Evolutionary conservation across 2,113 vertebrate species (phyloP).

Genomic region (Dipodomys stephensi): DNA sequence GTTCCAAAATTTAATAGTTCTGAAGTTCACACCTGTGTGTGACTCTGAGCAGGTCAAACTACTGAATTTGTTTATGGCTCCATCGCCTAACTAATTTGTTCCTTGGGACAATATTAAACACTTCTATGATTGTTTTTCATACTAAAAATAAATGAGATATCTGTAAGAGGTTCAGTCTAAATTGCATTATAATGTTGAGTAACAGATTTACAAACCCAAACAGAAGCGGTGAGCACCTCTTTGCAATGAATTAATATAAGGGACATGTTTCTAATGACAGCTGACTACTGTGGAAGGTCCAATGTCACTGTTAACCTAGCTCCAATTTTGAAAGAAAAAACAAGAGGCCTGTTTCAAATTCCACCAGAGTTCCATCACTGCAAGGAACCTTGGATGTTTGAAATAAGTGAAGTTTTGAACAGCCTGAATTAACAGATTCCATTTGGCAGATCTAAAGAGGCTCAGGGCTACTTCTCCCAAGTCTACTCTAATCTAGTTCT

Average conservation of each 20-base stretch:
- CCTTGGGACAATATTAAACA: not conserved
- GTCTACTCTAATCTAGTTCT: not conserved
- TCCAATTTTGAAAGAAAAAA: slow-evolving; percentile 19
- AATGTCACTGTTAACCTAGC: not conserved
- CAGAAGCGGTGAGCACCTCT: not conserved
- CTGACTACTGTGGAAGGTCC: not conserved
- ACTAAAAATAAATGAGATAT: slow-evolving; percentile 17
- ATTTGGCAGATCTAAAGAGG: not conserved
- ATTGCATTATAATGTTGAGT: not conserved
- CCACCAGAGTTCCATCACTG: not conserved
- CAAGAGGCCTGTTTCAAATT: not conserved
- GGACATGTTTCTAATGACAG: not conserved
- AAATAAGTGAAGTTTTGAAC: not conserved
- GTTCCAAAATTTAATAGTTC: not conserved
- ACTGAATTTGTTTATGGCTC: not conserved
- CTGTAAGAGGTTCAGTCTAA: not conserved
- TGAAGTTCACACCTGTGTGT: not conserved
- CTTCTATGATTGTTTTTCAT: not conserved
- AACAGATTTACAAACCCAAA: not conserved
- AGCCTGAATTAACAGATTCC: not conserved
- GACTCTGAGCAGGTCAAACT: not conserved
- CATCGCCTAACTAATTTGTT: not conserved
- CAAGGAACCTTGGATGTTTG: not conserved
- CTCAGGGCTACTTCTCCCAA: not conserved
- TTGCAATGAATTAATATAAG: not conserved